A percentile compares a stretch with the other conserved stretches of the same genome.
These are phyloP conservation scores for Poeciliopsis presidionis DNA, from an alignment of 2,797 vertebrate species.

Conservation along the genomic window DNA sequence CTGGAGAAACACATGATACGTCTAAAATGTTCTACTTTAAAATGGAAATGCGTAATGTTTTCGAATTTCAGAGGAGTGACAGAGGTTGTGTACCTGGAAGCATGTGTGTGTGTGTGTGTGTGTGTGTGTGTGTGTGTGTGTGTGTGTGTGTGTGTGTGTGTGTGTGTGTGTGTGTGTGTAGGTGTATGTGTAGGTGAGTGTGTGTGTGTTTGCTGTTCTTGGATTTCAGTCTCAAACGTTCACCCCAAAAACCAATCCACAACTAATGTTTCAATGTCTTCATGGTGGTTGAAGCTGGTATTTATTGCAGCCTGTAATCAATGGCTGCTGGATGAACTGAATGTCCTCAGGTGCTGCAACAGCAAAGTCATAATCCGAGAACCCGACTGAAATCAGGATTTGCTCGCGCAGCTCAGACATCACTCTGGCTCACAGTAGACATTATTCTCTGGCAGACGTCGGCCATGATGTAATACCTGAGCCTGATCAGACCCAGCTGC, in stretches of 20 bases:
- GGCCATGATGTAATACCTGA: conserved; percentile 42
- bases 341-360: conserved; percentile 50
- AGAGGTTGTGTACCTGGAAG: neutral
- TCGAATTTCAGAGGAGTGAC: neutral
- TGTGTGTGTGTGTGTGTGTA: conserved; percentile 12
- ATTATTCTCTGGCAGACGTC: conserved; percentile 54
- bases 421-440: neutral
- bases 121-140: conserved; percentile 12
- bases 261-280: conserved; percentile 45
- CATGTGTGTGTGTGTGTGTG: conserved; percentile 11
- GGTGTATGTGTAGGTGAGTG: neutral
- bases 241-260: conserved; percentile 72
- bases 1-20: neutral
- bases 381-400: neutral
- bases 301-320: conserved; percentile 45
- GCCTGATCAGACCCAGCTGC: conserved; percentile 17
- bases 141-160: conserved; percentile 5
- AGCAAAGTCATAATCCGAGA: neutral
- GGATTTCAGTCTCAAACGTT: neutral
- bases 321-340: conserved; percentile 53
- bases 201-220: conserved; percentile 1
- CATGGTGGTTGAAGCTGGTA: neutral
- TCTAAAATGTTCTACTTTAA: neutral
- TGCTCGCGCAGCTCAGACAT: neutral
- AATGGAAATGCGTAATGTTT: neutral